These are phyloP conservation scores for Autographa gamma DNA, from an alignment of 2,888 invertebrate genomes.

Conservation along the genomic window DNA sequence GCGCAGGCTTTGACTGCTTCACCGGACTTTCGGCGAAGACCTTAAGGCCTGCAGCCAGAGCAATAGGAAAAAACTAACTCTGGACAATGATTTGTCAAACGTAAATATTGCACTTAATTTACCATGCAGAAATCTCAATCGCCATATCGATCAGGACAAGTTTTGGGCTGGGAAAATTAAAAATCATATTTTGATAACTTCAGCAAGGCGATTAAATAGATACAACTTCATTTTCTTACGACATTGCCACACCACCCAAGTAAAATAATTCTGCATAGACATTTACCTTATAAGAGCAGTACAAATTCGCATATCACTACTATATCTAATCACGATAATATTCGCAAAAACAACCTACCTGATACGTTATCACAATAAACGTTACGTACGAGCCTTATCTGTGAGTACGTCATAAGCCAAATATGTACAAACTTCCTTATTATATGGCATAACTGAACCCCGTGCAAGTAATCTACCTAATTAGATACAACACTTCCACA, in stretches of 20 bases:
- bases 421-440: conserved; percentile 47
- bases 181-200: too few relatives aligned
- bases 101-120: too few relatives aligned
- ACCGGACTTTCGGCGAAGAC: too few relatives aligned
- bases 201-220: not conserved
- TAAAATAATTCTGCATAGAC: not conserved
- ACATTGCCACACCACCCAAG: not conserved
- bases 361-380: not conserved
- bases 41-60: too few relatives aligned
- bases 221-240: too few relatives aligned
- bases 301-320: not conserved
- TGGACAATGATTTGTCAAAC: too few relatives aligned
- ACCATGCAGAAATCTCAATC: too few relatives aligned
- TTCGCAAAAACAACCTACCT: not conserved
- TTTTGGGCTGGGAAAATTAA: too few relatives aligned
- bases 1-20: too few relatives aligned
- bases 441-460: conserved; percentile 54
- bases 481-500: conserved; percentile 59
- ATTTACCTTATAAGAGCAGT: not conserved
- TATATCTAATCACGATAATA: conserved; percentile 5
- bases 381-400: conserved; percentile 23
- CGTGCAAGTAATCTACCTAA: conserved; percentile 54
- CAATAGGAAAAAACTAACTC: too few relatives aligned
- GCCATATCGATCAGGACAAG: too few relatives aligned
- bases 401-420: conserved; percentile 28